Evolutionary conservation across 2,113 vertebrate species (phyloP).

Genomic region (Cryptomyrus ogoouensis): DNA sequence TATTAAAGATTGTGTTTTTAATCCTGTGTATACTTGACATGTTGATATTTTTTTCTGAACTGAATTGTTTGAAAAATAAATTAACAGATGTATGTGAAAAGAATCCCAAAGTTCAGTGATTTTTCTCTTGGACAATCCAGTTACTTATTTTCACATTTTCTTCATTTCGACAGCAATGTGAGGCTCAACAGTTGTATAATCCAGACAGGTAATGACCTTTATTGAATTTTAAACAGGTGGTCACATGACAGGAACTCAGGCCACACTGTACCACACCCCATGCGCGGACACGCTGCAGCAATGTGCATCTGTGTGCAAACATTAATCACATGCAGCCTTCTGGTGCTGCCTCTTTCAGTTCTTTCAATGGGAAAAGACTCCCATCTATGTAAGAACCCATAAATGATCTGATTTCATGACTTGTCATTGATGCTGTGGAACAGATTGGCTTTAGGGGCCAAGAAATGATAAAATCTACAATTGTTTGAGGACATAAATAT

Average conservation of each 20-base stretch:
- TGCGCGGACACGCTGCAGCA: not conserved
- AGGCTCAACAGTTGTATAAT: not conserved
- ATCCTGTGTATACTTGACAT: not conserved
- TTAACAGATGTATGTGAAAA: not conserved
- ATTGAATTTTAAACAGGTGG: not conserved
- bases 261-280: not conserved
- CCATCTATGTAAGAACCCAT: not conserved
- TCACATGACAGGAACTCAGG: not conserved
- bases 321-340: not conserved
- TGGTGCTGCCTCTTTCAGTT: not conserved
- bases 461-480: not conserved
- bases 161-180: not conserved
- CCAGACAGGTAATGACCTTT: not conserved
- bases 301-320: not conserved
- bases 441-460: not conserved
- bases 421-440: not conserved
- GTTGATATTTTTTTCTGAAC: not conserved
- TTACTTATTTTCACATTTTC: not conserved
- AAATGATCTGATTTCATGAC: not conserved
- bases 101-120: not conserved
- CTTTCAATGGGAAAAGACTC: not conserved
- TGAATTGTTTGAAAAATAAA: not conserved
- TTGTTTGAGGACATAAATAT: constrained; percentile 10
- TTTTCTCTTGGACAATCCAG: not conserved
- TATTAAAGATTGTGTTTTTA: not conserved